Evolutionary conservation across 2,888 invertebrate genomes (phyloP), one percentile per base, ranked within the genome.

Genomic region (Eurytoma adleriae): DNA sequence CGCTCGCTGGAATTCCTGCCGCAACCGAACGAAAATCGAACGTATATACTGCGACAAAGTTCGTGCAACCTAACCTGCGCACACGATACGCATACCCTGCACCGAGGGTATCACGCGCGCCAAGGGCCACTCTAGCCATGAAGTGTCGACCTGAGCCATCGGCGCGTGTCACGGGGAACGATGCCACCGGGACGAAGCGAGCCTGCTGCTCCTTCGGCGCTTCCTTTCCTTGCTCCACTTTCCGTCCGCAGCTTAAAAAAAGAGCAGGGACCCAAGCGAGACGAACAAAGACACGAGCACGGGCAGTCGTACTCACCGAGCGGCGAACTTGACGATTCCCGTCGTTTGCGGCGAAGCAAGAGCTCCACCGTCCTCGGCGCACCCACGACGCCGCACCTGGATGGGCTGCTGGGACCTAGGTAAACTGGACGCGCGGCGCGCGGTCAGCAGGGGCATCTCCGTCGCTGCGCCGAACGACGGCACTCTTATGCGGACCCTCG

Each of bases 281-380:
- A 7, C n/a, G 30, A n/a, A 59, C 40, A 20, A 48, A 27, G 30
- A 40, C 10, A 24, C 24, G 24, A 2, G 24, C 24, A 24, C 40
- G 40, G 10, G 0, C 10, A 3, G n/a, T 16, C n/a, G 13, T 30
- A 68, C 78, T 73, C 24, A 78, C 72, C 62, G 72, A 50, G 72
- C 50, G 78, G 73, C 83, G 82, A 82, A 75, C 82, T 83, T 77
- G 80, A 79, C 66, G 61, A 79, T 20, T 69, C 52, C 56, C 66
- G 77, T 76, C 64, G 66, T 75, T 61, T 80, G 78, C 27, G 67
- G 2, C 20, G 68, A 50, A 30, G 75, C 40, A 1, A 40, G 20
- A 77, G 70, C 68, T 78, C 24, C 74, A 12, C 79, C 67, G 74
- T 77, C 73, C 40, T 80, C 64, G 67, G 10, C 27, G 40, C 12